Evolutionary conservation across 2,797 vertebrate species (phyloP).

Genomic region (Furcifer pardalis): DNA sequence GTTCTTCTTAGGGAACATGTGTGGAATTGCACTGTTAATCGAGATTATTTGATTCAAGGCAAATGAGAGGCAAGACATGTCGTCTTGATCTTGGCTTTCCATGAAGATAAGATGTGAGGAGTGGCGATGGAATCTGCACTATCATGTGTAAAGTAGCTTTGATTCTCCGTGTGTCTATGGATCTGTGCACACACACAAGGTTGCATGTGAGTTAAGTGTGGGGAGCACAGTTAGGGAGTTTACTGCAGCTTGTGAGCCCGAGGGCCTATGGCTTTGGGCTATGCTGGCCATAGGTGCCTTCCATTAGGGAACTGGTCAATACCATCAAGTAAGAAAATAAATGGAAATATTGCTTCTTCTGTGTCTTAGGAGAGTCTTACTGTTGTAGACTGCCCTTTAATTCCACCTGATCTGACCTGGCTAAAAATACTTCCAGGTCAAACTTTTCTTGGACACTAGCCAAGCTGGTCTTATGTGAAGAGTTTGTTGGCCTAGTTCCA

Average conservation of each 20-base stretch:
- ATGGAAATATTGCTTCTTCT: background rate
- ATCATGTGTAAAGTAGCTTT: background rate
- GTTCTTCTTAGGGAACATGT: background rate
- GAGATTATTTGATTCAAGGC: too few relatives aligned
- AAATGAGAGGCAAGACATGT: too few relatives aligned
- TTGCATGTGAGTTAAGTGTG: background rate
- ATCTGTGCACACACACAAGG: background rate
- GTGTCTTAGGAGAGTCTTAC: background rate
- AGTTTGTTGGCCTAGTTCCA: background rate
- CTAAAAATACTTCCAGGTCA: background rate
- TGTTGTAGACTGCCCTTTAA: background rate
- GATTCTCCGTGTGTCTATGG: background rate
- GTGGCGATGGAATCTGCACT: background rate
- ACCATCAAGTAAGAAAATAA: background rate
- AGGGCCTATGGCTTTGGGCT: background rate
- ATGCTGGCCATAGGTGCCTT: background rate
- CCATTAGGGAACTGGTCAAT: background rate
- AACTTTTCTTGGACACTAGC: background rate
- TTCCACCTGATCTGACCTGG: background rate
- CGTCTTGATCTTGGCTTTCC: background rate
- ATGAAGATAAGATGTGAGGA: too few relatives aligned
- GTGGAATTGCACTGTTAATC: background rate
- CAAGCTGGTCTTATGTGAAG: background rate
- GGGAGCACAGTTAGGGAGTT: background rate
- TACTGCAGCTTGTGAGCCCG: background rate